These are phyloP conservation scores for Corvus cornix DNA, from an alignment of 2,113 vertebrate genomes.

Conservation along the genomic window DNA sequence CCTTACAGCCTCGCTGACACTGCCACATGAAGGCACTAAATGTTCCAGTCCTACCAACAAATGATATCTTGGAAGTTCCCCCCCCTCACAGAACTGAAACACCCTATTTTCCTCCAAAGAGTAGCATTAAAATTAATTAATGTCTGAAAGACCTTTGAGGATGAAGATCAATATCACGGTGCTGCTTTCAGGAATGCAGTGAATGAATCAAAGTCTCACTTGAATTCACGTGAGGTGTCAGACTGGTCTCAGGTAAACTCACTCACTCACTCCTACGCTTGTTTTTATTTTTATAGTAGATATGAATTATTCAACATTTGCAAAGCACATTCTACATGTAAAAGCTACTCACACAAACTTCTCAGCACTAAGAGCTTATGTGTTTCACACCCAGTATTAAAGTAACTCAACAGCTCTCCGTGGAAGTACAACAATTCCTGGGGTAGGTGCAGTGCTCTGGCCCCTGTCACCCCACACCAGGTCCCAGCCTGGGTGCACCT, in stretches of 20 bases:
- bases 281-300: constrained; percentile 7
- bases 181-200: constrained; percentile 8
- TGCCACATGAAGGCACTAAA: not conserved
- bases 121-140: constrained; percentile 1
- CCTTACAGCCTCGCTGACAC: not conserved
- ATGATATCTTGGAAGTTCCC: not conserved
- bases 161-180: constrained; percentile 29
- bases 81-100: not conserved
- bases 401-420: not conserved
- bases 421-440: not conserved
- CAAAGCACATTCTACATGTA: not conserved
- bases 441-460: not conserved
- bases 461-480: not conserved
- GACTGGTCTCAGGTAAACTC: constrained; percentile 29
- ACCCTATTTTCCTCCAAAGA: not conserved
- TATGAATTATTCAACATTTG: constrained; percentile 23
- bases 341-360: not conserved
- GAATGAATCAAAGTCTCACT: constrained; percentile 36
- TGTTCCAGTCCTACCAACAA: rapidly evolving
- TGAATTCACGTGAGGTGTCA: not conserved
- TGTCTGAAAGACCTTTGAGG: constrained; percentile 5
- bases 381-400: not conserved
- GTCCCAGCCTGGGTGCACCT: not conserved
- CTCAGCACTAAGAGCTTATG: not conserved
- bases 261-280: not conserved